Evolutionary conservation across 2,797 vertebrate species (phyloP), one percentile per base, ranked within the genome.

Genomic region (Lates japonicus): DNA sequence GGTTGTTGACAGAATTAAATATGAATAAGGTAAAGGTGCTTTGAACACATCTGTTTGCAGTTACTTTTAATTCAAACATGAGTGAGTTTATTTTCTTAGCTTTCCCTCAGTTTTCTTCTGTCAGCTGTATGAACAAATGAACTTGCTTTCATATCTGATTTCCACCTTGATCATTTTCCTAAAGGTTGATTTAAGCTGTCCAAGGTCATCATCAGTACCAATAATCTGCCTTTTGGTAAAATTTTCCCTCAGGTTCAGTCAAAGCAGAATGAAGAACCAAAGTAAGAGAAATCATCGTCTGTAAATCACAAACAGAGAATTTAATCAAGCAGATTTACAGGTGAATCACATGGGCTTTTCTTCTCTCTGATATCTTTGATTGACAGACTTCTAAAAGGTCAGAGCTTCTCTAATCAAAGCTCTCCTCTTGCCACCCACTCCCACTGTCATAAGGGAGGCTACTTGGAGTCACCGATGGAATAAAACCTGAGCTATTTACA

Each of bases 321-420:
- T 74, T 78, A 81, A 83, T 83, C 59, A 71, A 22, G 29, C 35
- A 19, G 37, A 54, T 82, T 70, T 63, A 59, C 39, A 46, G 35
- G 35, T 73, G 52, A 72, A 63, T 57, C 10, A n/a, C 25, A 60
- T 19, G 22, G 17, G 22, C 59, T 72, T 78, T 80, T 70, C 37
- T 44, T 13, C 17, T 14, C n/a, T 68, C 31, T 44, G 69, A 77
- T 44, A n/a, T 20, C 17, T 58, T 77, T 87, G 84, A 90, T 69
- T 89, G 92, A 86, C 88, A 83, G 70, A 60, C 22, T 7, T 61
- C 33, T 72, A 89, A 89, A 52, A 89, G 76, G 88, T 90, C 87
- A 86, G 41, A 72, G 57, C 22, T 48, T 54, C 66, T 86, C 41
- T 80, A 60, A 86, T 90, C 70, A 87, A 75, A 78, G 55, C 41